A percentile compares a stretch with the other conserved stretches of the same genome.
Evolutionary conservation across 2,113 vertebrate genomes (phyloP).

Genomic region (Prunella himalayana): DNA sequence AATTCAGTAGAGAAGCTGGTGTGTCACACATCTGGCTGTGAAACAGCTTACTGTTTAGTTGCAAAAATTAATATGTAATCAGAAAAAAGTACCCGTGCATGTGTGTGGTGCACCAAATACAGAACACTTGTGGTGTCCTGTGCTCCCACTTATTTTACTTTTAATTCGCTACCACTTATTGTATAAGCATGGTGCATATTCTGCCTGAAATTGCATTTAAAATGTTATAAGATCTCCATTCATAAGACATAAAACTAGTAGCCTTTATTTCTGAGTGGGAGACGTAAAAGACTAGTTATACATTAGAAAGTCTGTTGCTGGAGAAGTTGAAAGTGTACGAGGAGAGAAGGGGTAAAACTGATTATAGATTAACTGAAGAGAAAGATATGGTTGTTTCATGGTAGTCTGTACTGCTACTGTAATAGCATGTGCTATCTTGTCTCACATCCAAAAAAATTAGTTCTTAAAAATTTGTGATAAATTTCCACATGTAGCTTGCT

Average conservation of each 20-base stretch:
- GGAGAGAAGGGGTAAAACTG: not conserved
- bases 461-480: not conserved
- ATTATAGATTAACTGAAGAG: not conserved
- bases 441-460: not conserved
- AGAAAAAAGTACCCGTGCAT: fast-evolving
- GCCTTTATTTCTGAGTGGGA: not conserved
- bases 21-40: not conserved
- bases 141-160: not conserved
- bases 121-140: not conserved
- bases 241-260: not conserved
- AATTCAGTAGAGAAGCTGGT: not conserved
- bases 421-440: not conserved
- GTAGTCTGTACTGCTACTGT: not conserved
- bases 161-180: not conserved
- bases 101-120: not conserved
- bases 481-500: not conserved
- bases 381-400: not conserved
- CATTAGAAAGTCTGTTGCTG: not conserved
- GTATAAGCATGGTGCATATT: not conserved
- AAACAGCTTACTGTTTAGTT: not conserved
- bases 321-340: not conserved
- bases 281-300: not conserved
- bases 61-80: not conserved
- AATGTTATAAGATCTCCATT: not conserved
- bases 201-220: not conserved